These are phyloP conservation scores for Rana temporaria DNA, from an alignment of 2,113 vertebrate species.

Conservation along the genomic window DNA sequence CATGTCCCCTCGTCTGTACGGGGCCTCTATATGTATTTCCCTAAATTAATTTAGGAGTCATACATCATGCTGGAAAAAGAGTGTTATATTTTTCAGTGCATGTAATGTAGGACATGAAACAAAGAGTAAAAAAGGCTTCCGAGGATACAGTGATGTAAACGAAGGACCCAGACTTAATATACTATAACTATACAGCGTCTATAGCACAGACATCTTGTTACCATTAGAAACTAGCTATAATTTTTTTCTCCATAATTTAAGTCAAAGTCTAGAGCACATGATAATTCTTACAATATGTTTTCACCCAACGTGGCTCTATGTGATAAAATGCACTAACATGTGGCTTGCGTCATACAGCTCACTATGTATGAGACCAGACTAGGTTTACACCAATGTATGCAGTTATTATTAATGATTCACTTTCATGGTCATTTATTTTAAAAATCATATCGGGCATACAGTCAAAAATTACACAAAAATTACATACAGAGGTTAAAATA, in stretches of 20 bases:
- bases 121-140: neutral
- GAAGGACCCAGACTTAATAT: conserved; percentile 11
- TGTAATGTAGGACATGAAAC: neutral
- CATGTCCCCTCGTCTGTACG: too few relatives aligned
- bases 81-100: neutral
- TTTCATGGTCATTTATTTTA: neutral
- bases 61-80: too few relatives aligned
- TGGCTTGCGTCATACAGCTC: conserved; percentile 35
- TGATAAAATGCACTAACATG: conserved; percentile 21
- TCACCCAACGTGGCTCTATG: conserved; percentile 24
- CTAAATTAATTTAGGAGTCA: too few relatives aligned
- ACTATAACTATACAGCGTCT: neutral
- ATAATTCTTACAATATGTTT: conserved; percentile 52
- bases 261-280: conserved; percentile 21
- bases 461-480: too few relatives aligned
- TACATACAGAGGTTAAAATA: too few relatives aligned
- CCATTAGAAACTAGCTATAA: conserved; percentile 38
- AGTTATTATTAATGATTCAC: conserved; percentile 24
- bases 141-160: neutral
- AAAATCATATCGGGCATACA: too few relatives aligned
- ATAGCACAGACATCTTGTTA: conserved; percentile 37
- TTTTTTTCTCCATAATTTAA: conserved; percentile 19
- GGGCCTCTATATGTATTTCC: too few relatives aligned
- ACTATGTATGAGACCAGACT: neutral
- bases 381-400: neutral